Conservation (phyloP, 1,140 invertebrate genomes). For the Pentalonia nigronervosa region DNA sequence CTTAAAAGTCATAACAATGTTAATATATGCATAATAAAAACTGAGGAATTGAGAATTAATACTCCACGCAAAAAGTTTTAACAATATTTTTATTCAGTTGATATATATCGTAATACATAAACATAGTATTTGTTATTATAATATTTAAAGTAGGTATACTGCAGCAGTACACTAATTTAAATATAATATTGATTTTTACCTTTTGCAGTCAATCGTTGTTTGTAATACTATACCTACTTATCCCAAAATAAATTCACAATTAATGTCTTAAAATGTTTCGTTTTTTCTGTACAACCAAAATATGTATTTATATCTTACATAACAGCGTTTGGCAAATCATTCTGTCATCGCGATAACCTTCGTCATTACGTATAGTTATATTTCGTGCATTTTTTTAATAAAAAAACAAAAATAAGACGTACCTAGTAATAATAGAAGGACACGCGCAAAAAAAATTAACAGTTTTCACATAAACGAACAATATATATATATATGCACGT, state of each 20-base stretch:
- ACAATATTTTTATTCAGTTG: neutral
- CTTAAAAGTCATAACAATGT: neutral
- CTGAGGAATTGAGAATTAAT: neutral
- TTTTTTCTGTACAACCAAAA: neutral
- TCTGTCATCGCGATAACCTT: conserved; percentile 11
- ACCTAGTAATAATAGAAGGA: neutral
- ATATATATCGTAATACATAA: neutral
- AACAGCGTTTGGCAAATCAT: neutral
- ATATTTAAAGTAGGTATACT: neutral
- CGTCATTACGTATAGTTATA: neutral
- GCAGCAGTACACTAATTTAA: neutral
- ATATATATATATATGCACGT: neutral
- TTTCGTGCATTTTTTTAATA: neutral
- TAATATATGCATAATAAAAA: neutral
- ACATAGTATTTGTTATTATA: neutral
- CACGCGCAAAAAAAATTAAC: neutral
- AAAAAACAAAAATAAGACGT: neutral
- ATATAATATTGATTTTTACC: neutral
- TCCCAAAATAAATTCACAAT: neutral
- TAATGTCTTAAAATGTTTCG: neutral
- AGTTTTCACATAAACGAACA: neutral
- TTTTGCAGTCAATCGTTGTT: neutral
- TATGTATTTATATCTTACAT: neutral
- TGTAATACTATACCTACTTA: neutral
- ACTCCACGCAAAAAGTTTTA: neutral